Percentiles rank a stretch among this genome's conserved stretches.
Evolutionary conservation across 2,888 invertebrate species (phyloP).

Genomic region (Gryllus longicercus): DNA sequence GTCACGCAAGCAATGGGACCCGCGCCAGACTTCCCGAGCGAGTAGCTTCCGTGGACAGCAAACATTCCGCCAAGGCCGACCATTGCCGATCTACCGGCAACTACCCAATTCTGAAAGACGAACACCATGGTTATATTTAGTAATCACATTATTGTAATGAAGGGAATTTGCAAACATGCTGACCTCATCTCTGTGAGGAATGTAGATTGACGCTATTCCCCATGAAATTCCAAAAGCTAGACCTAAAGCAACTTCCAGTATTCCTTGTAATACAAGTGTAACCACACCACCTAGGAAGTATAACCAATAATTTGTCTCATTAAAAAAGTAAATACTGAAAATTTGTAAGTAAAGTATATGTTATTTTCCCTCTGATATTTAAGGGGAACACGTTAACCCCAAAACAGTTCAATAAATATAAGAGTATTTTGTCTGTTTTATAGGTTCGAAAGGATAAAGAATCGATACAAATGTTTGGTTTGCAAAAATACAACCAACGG

Average conservation of each 20-base stretch:
- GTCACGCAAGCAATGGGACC: slow-evolving; percentile 59
- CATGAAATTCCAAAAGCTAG: slow-evolving; percentile 57
- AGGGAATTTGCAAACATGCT: slow-evolving; percentile 34
- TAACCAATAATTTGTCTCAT: too few species aligned
- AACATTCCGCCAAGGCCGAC: slow-evolving; percentile 61
- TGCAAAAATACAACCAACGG: too few species aligned
- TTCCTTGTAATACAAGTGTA: slow-evolving; percentile 54
- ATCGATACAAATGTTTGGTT: too few species aligned
- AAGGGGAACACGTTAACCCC: too few species aligned
- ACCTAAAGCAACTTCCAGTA: slow-evolving; percentile 60
- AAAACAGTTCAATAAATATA: too few species aligned
- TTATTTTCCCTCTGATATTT: too few species aligned
- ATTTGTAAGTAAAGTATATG: too few species aligned
- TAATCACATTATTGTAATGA: not conserved
- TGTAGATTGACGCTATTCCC: slow-evolving; percentile 59
- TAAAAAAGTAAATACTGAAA: too few species aligned
- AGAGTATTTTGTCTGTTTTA: too few species aligned
- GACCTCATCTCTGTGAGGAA: slow-evolving; percentile 56
- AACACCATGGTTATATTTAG: not conserved
- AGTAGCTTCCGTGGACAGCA: slow-evolving; percentile 60
- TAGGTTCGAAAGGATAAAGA: too few species aligned
- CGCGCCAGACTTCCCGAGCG: slow-evolving; percentile 59
- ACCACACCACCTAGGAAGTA: slow-evolving; percentile 47
- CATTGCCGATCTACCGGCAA: slow-evolving; percentile 50
- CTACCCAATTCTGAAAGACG: slow-evolving; percentile 24